Base-by-base conservation (phyloP, 1,140 invertebrate genomes). In the Ladona fulva region DNA sequence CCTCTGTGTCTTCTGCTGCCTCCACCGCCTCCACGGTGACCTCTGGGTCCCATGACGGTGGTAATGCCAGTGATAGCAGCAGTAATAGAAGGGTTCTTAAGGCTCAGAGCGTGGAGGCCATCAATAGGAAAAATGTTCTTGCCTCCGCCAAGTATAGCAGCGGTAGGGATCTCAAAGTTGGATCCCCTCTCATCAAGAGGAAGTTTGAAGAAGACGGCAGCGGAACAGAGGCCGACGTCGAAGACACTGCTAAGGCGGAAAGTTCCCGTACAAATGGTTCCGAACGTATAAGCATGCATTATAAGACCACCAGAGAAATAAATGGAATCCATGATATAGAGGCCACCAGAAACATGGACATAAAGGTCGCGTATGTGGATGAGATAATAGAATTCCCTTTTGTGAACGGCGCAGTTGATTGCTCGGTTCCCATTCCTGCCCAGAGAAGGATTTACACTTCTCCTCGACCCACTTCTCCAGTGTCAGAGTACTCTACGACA, bases 61-160 rank as follows among this genome's bases (percentile, higher is more conserved):
- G 76, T 12, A 77, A 74, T 25, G 25, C 37, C 37, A 80, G 85
- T 86, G 83, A 82, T 74, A 81, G 80, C 76, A 66, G 52, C 52
- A 66, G 52, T 12, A 66, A 66, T 12, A 82, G 81, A 80, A 87
- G 91, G 80, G 89, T 95, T 77, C 86, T 94, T 25, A 95, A 94
- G 84, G 87, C 91, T 0, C 89, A 92, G 79, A 92, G 90, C 83
- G 91, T 94, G 52, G 92, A 94, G 83, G 92, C 92, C 5, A 92
- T 94, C 66, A 95, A 95, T 83, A 88, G 94, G 24, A 93, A 94
- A 83, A 95, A 95, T 84, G 94, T 96, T 76, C 85, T 96, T 29
- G 92, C 93, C n/a, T 94, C 92, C 74, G 93, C 94, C 1, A 92
- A 93, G 84, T 94, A 91, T 83, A 89, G 93, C 81, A 94, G 92